Base-by-base conservation (phyloP, 2,888 invertebrate genomes). In the Drosophila mayaguana region DNA sequence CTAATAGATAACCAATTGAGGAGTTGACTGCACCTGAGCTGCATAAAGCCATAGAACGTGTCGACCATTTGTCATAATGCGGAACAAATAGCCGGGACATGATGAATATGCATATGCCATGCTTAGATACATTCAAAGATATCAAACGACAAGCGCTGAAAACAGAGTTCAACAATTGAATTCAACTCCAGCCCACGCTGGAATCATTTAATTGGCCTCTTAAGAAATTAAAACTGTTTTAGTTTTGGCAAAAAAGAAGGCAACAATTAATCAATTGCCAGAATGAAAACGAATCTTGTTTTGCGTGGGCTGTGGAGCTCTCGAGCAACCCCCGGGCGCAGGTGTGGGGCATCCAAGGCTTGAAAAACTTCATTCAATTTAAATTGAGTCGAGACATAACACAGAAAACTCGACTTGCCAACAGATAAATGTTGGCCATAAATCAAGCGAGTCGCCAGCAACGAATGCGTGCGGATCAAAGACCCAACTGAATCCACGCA, bases 31-130 rank as follows among this genome's bases (percentile, higher is more conserved):
- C 77, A 89, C 84, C 89, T 89, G 84, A 84, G 89, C 42, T 72
- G 84, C 89, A 84, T 86, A 57, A 63, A 45, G 68, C 53, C 50
- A 56, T 18, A 43, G 68, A 79, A 80, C 83, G 69, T 79, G 82
- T 57, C 63, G 63, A 62, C 70, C 79, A 74, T 88, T 86, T 81
- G 84, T 86, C 84, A 86, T 83, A 83, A 83, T 87, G 84, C 84
- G 87, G 89, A 84, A 89, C 80, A 74, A 66, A 68, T 62, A 42
- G 43, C 46, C 38, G 65, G 3, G n/a, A 16, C 50, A 45, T 55
- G 59, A 76, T 70, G 57, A 25, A 81, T 74, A 53, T 72, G 78
- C 34, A 46, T 74, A 53, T 72, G 78, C 34, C 43, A 14, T 53
- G 57, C 56, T 51, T 60, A 48, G 54, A 78, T 55, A 42, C 20